A percentile compares a stretch with the other conserved stretches of the same genome.
phyloP scores from a whole-genome alignment of 2,888 invertebrate genomes.

The Isoperla grammatica region DNA sequence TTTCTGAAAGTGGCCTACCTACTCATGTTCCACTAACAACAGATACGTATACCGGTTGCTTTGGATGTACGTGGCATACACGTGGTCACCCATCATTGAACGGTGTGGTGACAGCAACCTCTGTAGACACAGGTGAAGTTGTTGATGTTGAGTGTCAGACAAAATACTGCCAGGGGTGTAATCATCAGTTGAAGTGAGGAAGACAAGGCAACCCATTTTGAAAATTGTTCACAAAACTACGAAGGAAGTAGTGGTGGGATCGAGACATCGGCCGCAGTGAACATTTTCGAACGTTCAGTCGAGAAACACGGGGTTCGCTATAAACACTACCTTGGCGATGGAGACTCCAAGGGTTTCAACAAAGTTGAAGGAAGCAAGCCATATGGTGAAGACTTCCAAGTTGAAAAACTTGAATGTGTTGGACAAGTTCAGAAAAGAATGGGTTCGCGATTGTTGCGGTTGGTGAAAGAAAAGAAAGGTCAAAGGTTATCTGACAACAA shows the following conservation, averaged over 20 bases:
- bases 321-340: too few species aligned
- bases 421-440: conserved; percentile 23
- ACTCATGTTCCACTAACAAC: too few species aligned
- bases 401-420: too few species aligned
- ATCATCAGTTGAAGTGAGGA: neutral
- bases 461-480: conserved; percentile 15
- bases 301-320: conserved; percentile 17
- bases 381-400: conserved; percentile 2
- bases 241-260: conserved; percentile 23
- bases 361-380: conserved; percentile 9
- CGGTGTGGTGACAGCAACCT: too few species aligned
- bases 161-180: conserved; percentile 1
- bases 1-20: too few species aligned
- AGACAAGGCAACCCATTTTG: neutral
- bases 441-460: conserved; percentile 12
- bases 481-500: conserved; percentile 24
- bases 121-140: conserved; percentile 11
- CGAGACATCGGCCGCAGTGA: conserved; percentile 21
- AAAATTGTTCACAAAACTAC: neutral
- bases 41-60: too few species aligned
- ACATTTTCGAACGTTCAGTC: conserved; percentile 19
- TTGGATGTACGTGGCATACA: too few species aligned
- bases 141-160: neutral
- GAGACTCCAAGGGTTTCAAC: conserved; percentile 22
- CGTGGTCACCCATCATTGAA: too few species aligned